Percentiles rank a stretch among this genome's conserved stretches.
These are phyloP conservation scores for Trochalopteron elliotii DNA, from an alignment of 2,113 vertebrate species.

Conservation along the genomic window DNA sequence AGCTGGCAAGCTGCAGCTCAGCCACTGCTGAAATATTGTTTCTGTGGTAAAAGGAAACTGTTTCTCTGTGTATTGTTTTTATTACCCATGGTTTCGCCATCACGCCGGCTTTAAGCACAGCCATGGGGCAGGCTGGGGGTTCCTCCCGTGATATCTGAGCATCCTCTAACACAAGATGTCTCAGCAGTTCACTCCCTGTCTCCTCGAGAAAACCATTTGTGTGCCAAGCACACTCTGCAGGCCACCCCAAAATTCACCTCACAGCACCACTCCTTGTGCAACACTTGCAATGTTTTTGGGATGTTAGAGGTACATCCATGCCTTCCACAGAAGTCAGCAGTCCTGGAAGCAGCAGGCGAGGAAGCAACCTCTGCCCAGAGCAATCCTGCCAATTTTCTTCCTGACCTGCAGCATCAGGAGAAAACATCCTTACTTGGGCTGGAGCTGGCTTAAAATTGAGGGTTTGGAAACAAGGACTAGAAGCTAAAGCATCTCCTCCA, in stretches of 20 bases:
- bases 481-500: not conserved
- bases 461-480: no score
- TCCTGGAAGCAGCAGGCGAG: not conserved
- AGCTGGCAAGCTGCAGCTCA: not conserved
- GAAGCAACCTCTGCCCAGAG: not conserved
- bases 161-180: not conserved
- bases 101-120: not conserved
- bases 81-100: not conserved
- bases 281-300: not conserved
- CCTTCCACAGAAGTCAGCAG: not conserved
- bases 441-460: not conserved
- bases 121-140: not conserved
- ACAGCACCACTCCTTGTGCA: fast-evolving
- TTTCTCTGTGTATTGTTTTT: not conserved
- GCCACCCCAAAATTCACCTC: not conserved
- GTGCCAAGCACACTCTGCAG: fast-evolving
- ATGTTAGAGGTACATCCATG: not conserved
- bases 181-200: not conserved
- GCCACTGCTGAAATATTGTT: not conserved
- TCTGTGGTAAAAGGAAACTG: not conserved
- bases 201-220: fast-evolving
- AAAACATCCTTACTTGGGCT: not conserved
- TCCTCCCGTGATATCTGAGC: not conserved
- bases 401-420: not conserved
- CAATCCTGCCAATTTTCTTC: not conserved